These are phyloP conservation scores for Orgyia antiqua DNA, from an alignment of 2,888 invertebrate genomes.

Conservation along the genomic window DNA sequence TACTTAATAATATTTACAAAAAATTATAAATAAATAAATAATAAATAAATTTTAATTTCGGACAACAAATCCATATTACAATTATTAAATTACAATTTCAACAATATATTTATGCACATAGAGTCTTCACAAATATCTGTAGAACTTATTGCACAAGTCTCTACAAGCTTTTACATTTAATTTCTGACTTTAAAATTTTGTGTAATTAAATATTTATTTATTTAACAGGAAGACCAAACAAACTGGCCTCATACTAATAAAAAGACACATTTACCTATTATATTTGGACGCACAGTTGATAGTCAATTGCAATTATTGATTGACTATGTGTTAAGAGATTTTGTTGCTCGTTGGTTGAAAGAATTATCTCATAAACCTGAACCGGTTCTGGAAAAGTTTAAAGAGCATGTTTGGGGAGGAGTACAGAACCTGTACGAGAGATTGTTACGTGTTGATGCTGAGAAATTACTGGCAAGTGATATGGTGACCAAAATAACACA, in stretches of 20 bases:
- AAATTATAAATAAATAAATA: too few species aligned
- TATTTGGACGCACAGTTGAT: slow-evolving; percentile 91
- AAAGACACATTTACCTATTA: slow-evolving; percentile 82
- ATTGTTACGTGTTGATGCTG: slow-evolving; percentile 86
- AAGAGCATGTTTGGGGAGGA: slow-evolving; percentile 90
- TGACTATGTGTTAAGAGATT: slow-evolving; percentile 88
- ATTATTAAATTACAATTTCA: too few species aligned
- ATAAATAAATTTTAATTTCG: too few species aligned
- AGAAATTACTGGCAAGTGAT: slow-evolving; percentile 89
- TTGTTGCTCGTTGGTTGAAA: slow-evolving; percentile 86
- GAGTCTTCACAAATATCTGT: too few species aligned
- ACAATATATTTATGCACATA: too few species aligned
- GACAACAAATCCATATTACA: too few species aligned
- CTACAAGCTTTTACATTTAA: too few species aligned
- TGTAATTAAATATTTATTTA: slow-evolving; percentile 1
- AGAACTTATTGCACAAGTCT: too few species aligned
- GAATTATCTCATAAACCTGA: slow-evolving; percentile 83
- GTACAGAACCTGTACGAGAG: slow-evolving; percentile 85
- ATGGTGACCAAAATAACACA: slow-evolving; percentile 88
- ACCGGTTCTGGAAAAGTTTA: slow-evolving; percentile 80
- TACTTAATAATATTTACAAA: too few species aligned
- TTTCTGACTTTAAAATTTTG: neutral
- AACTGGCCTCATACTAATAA: slow-evolving; percentile 56
- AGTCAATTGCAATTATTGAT: slow-evolving; percentile 89
- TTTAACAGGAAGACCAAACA: slow-evolving; percentile 54